Base-by-base conservation (phyloP, 1,140 invertebrate genomes). In the Dreissena polymorpha region DNA sequence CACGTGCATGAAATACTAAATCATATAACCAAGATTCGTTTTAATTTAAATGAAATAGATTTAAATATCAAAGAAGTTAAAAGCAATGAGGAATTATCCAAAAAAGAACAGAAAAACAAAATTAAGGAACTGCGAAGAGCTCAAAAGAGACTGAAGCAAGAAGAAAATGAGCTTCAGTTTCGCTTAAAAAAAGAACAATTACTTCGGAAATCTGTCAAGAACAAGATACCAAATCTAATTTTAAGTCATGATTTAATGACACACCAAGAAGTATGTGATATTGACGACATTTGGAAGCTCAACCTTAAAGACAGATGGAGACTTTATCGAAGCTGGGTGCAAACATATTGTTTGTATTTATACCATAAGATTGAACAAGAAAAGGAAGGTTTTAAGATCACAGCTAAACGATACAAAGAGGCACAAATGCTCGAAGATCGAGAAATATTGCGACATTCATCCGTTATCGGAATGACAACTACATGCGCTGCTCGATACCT, bases 391-490 rank as follows among this genome's bases (percentile, higher is more conserved):
- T 91, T 86, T 79, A 27, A 88, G 12, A 55, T 55, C 7, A 51
- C 79, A 21, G 70, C 81, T 10, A 50, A 84, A 50, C 60, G 74
- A 8, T 75, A 86, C 53, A 64, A 84, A 50, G 89, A 90, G 67
- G 69, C 89, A 0, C 49, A 68, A 21, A 55, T 76, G 23, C 50
- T 87, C 63, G 85, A 80, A 67, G 90, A 92, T 71, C 85, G 87
- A 27, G 67, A 83, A 57, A 85, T 92, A 16, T 85, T 92, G 85
- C 74, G 85, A 60, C 77, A 87, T 16, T 92, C 88, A 16, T 68
- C 80, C 7, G 86, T 92, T 27, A 88, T 92, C 75, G 91, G 88
- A 23, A 89, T 92, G 91, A 92, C 91, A 39, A 92, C 91, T 8
- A 91, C 91, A 13, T 89, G 88, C n/a, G 91, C 91, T 13, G 90